Percentiles rank a stretch among this genome's conserved stretches.
Evolutionary conservation across 2,888 invertebrate genomes (phyloP).

Genomic region (Pseudococcus jackbeardsleyi): DNA sequence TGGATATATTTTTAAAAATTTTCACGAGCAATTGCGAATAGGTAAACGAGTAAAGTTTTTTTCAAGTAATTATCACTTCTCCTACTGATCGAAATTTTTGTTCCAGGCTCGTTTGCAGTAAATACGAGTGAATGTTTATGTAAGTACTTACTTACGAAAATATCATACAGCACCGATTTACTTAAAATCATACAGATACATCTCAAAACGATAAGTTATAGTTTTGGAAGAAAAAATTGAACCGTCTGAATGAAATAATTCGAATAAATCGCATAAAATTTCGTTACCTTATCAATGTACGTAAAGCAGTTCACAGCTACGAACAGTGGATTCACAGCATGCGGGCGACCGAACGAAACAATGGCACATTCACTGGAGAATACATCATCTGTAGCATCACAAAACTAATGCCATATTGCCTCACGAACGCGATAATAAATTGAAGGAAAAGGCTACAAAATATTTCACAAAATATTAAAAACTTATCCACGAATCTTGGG

Average conservation of each 20-base stretch:
- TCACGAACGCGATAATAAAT: neutral
- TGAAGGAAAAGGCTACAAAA: neutral
- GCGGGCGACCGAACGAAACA: constrained; percentile 19
- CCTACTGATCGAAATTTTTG: no score
- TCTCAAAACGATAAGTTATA: neutral
- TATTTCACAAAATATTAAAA: neutral
- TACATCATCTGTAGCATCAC: constrained; percentile 27
- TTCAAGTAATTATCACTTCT: no score
- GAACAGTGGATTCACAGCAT: constrained; percentile 16
- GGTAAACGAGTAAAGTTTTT: no score
- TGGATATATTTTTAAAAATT: neutral
- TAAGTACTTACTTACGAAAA: no score
- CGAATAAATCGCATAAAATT: neutral
- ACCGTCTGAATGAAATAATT: neutral
- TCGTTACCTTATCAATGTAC: neutral
- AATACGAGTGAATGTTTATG: no score
- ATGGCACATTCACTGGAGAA: constrained; percentile 29
- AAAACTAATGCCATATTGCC: constrained; percentile 5
- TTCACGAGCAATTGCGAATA: neutral
- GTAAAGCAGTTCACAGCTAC: constrained; percentile 25
- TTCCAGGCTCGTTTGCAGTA: no score
- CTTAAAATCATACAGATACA: no score
- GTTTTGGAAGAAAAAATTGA: neutral
- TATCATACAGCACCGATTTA: no score
- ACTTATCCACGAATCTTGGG: neutral